A percentile compares a stretch with the other conserved stretches of the same genome.
phyloP scores from a whole-genome alignment of 2,113 vertebrate genomes.

The Poicephalus meyeri region DNA sequence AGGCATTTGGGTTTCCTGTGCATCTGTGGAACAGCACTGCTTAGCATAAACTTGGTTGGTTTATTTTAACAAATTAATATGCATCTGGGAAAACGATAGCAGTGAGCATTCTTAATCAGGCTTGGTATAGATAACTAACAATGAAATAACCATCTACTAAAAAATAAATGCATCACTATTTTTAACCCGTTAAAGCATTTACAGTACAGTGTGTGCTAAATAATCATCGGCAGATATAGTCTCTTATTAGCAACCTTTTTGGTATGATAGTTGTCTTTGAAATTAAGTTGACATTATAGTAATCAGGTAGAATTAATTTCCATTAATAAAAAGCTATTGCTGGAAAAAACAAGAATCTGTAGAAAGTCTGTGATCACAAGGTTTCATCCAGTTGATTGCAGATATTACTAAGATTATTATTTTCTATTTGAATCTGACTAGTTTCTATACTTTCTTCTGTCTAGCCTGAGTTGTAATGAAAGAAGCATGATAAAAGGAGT shows the following conservation, averaged over 20 bases:
- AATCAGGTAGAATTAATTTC: background rate
- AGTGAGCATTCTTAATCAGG: slow-evolving; percentile 1
- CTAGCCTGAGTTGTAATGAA: background rate
- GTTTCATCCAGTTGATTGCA: background rate
- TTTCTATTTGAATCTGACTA: background rate
- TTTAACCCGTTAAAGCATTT: background rate
- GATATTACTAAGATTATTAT: background rate
- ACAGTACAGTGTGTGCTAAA: background rate
- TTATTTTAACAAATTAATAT: slow-evolving; percentile 33
- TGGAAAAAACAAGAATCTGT: background rate
- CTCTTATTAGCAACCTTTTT: background rate
- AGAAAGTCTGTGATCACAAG: background rate
- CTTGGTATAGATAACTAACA: background rate
- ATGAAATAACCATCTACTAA: background rate
- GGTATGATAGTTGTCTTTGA: background rate
- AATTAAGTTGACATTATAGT: background rate
- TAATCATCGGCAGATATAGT: background rate
- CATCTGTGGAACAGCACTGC: background rate
- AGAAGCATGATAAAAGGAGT: background rate
- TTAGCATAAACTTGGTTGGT: background rate
- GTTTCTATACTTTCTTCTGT: background rate
- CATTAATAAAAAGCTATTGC: background rate
- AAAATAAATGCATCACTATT: background rate
- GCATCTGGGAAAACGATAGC: slow-evolving; percentile 9
- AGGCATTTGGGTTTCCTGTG: background rate